Evolutionary conservation across 2,113 vertebrate species (phyloP), one percentile per base, ranked within the genome.

Genomic region (Physeter macrocephalus): DNA sequence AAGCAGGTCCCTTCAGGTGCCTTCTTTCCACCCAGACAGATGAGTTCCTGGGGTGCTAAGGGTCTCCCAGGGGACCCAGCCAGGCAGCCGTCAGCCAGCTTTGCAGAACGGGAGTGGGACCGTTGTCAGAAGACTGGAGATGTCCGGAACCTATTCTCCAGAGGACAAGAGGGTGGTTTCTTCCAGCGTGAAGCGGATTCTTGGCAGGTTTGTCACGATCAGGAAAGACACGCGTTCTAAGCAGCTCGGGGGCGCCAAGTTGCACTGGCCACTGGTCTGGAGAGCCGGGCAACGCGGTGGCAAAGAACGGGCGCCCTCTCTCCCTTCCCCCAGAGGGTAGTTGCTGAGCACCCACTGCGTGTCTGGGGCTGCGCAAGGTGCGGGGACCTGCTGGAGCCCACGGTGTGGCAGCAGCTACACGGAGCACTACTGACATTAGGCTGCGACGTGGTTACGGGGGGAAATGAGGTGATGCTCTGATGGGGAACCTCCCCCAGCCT

Each of bases 221-320:
- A 36, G 29, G 57, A 46, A 61, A n/a, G 1, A n/a, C 10, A 7
- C 7, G 49, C 6, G 54, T 11, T 61, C 78, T 27, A 23, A 52
- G 67, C 12, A 23, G n/a, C n/a, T n/a, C 11, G 31, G 0, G 4
- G n/a, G 57, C 2, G 18, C 2, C 17, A 1, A 17, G 64, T 2
- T 23, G 31, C 0, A 21, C 8, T 14, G 14, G 54, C 41, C 39
- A 13, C 39, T 15, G 49, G n/a, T 25, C 52, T 27, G 59, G n/a
- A 57, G 18, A 36, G n/a, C 36, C 23, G 27, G 31, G 36, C 57
- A 11, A 36, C 18, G 17, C 6, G 12, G 15, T 2, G 6, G 2
- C 9, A 20, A 20, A 46, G n/a, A 20, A 20, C 2, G 61, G 27
- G 11, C 0, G 12, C 46, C 39, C 27, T 64, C 18, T 27, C 21